phyloP scores from a whole-genome alignment of 2,113 vertebrate species.

The Castor canadensis region DNA sequence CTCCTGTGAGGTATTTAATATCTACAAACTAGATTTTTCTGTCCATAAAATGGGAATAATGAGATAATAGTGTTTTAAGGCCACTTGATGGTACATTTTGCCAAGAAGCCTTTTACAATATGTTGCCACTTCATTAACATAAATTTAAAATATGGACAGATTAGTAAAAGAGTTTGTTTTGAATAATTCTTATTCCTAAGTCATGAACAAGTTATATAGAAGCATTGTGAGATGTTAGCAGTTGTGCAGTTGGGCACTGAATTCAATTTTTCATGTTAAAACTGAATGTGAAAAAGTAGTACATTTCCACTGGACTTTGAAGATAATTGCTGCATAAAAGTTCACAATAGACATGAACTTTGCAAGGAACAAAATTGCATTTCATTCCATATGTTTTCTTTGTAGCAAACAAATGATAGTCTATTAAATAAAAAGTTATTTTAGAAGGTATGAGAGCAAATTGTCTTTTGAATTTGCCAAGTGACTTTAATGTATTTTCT shows the following conservation, averaged over 20 bases:
- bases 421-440: background rate
- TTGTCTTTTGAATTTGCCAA: slow-evolving; percentile 14
- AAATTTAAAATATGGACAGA: background rate
- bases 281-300: background rate
- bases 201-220: background rate
- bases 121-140: background rate
- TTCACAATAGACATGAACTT: background rate
- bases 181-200: background rate
- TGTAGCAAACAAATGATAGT: background rate
- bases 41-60: background rate
- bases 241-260: background rate
- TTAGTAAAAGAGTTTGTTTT: background rate
- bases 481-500: background rate
- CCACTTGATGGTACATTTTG: background rate
- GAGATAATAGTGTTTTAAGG: background rate
- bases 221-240: background rate
- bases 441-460: background rate
- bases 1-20: background rate
- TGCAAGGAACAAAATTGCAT: slow-evolving; percentile 7
- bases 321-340: background rate
- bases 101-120: background rate
- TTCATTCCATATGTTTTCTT: background rate
- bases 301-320: background rate
- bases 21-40: background rate
- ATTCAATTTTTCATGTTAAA: background rate